A percentile compares a stretch with the other conserved stretches of the same genome.
phyloP scores from a whole-genome alignment of 2,797 vertebrate genomes.

The Scyliorhinus canicula region DNA sequence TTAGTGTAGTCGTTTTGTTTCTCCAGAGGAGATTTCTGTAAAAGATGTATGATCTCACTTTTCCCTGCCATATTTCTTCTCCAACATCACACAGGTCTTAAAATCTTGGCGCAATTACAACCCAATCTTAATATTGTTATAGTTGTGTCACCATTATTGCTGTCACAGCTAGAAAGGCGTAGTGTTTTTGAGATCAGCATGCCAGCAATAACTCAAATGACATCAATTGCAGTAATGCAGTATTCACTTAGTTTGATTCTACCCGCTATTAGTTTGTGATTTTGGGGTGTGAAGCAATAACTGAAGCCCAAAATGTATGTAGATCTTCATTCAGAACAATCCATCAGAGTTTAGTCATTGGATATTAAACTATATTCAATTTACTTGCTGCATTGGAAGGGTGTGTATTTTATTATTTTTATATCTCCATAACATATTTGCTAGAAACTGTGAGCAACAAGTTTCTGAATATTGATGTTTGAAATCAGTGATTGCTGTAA shows the following conservation, averaged over 20 bases:
- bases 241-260: not conserved
- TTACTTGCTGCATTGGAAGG: not conserved
- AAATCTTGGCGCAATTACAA: not conserved
- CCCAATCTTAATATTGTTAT: not conserved
- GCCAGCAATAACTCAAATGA: not conserved
- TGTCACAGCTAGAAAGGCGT: not conserved
- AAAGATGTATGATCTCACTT: not conserved
- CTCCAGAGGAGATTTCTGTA: not conserved
- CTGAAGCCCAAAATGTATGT: not conserved
- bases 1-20: not conserved
- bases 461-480: not conserved
- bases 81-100: not conserved
- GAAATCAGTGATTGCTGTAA: not conserved
- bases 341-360: not conserved
- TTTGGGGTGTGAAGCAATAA: not conserved
- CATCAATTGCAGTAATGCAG: not conserved
- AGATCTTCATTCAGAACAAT: not conserved
- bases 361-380: not conserved
- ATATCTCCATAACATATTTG: not conserved
- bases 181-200: not conserved
- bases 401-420: not conserved
- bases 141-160: not conserved
- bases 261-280: not conserved
- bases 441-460: not conserved
- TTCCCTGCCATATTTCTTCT: not conserved